Percentiles rank a stretch among this genome's conserved stretches.
These are phyloP conservation scores for Sakesphorus luctuosus DNA, from an alignment of 2,113 vertebrate genomes.

Conservation along the genomic window DNA sequence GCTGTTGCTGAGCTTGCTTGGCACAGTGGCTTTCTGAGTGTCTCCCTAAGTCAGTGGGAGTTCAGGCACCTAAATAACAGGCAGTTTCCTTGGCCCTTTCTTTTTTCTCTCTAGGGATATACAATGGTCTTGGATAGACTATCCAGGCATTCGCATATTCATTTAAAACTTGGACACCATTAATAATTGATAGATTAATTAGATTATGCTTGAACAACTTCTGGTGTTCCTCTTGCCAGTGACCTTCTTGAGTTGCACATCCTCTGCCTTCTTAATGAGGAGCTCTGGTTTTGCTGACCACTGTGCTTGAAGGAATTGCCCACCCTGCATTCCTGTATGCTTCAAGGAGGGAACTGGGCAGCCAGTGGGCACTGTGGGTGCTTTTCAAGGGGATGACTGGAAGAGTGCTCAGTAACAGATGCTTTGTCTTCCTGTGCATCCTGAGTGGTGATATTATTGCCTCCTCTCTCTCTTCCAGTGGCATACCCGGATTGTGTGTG, in stretches of 20 bases:
- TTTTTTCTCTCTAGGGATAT: not conserved
- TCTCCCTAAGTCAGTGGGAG: not conserved
- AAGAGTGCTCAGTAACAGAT: not conserved
- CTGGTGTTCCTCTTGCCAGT: not conserved
- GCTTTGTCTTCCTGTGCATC: not conserved
- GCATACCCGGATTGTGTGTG: slow-evolving; percentile 93
- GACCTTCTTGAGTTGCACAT: not conserved
- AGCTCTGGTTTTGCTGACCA: not conserved
- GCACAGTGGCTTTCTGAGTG: not conserved
- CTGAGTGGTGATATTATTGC: not conserved
- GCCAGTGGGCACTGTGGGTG: not conserved
- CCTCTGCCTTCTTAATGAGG: not conserved
- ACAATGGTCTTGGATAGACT: not conserved
- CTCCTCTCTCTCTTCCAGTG: slow-evolving; percentile 74
- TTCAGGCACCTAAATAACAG: not conserved
- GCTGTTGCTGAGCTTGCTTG: not conserved
- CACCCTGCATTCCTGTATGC: not conserved
- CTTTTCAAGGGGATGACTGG: not conserved
- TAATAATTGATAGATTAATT: not conserved
- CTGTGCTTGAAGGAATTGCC: not conserved
- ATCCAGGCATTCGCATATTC: not conserved
- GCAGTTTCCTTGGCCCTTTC: not conserved
- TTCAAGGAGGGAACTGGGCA: not conserved
- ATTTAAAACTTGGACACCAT: not conserved
- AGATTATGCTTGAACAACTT: not conserved